Conservation (phyloP, 2,797 vertebrate species). For the Delichon dasypus region DNA sequence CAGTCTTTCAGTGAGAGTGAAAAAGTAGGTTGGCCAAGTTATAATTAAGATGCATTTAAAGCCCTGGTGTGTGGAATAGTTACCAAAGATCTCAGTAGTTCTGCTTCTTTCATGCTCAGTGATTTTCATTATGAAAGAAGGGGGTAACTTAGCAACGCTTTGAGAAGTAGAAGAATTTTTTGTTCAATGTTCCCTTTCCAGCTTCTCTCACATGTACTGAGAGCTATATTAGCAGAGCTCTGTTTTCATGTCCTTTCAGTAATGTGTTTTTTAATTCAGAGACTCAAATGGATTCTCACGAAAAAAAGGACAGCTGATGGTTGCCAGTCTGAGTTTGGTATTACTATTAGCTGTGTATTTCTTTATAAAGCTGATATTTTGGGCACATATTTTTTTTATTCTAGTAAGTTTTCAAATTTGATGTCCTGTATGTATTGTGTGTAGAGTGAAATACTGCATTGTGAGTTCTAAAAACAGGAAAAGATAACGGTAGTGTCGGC, state of each 20-base stretch:
- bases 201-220: background rate
- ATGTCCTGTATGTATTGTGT: background rate
- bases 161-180: conserved; percentile 44
- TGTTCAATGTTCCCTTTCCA: conserved; percentile 3
- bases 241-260: background rate
- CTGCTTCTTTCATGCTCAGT: conserved; percentile 38
- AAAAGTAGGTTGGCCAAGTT: conserved; percentile 17
- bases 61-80: background rate
- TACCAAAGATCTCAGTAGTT: conserved; percentile 28
- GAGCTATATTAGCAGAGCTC: background rate
- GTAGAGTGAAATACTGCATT: background rate
- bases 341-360: background rate
- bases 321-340: background rate
- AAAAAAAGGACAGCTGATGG: background rate
- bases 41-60: conserved; percentile 44
- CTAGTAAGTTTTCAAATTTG: background rate
- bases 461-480: background rate
- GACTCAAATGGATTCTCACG: background rate
- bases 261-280: background rate
- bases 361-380: background rate
- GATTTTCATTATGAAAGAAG: conserved; percentile 43
- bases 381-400: background rate
- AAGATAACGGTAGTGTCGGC: background rate
- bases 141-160: conserved; percentile 59
- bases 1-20: background rate